Base-by-base conservation (phyloP, 1,140 invertebrate species). In the Lordiphosa collinella region DNA sequence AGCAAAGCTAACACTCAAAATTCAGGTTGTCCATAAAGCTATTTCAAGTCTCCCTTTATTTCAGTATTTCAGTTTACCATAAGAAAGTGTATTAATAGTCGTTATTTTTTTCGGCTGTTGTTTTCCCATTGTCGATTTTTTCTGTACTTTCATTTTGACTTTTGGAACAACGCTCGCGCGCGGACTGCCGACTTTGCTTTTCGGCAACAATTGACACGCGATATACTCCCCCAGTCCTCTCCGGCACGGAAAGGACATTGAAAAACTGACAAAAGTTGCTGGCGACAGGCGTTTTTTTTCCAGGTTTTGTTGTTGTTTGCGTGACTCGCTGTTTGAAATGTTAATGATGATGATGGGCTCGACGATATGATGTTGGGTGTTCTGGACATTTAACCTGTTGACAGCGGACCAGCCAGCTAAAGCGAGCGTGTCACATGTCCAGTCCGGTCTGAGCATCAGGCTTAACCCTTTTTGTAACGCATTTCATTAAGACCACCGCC, bases 121-220 rank as follows among this genome's bases (percentile, higher is more conserved):
- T 46, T 38, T 25, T 41, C 12, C n/a, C n/a, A 11, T 41, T 59
- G 31, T 41, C 36, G 5, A 14, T 36, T 56, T 36, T 41, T n/a
- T 52, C 50, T 73, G 51, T 35, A 11, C 53, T 76, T 76, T 63
- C 36, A 56, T 49, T 73, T 74, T 74, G 57, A 50, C 58, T 25
- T 25, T 25, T 25, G 22, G 22, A 25, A 25, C 5, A 25, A 7
- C 22, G 22, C n/a, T n/a, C 22, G 22, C 5, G 22, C 22, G 22
- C 22, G 22, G 22, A 25, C 22, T 80, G 71, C 62, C 70, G 58
- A 73, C 62, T 60, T 78, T 73, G 53, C 55, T 70, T 65, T 78
- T 73, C 46, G 63, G 47, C 68, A 72, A 64, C 69, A 74, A 78
- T 84, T 84, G 76, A 79, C 78, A 87, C 73, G 84, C 84, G 78